These are phyloP conservation scores for Gortyna flavago DNA, from an alignment of 2,888 invertebrate genomes.

Conservation along the genomic window DNA sequence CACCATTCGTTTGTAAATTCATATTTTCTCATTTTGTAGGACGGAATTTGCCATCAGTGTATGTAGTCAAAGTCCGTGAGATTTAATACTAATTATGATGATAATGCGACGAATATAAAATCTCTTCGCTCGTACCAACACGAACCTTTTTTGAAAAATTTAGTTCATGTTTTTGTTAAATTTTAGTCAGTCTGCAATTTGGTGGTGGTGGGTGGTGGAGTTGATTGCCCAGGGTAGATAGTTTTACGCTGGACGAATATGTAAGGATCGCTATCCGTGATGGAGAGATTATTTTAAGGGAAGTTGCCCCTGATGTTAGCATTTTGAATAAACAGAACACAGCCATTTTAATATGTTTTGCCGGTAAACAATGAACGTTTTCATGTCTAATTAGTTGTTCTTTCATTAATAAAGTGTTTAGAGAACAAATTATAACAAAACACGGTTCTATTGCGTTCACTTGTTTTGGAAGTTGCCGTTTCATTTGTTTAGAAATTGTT, in stretches of 20 bases:
- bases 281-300: not conserved
- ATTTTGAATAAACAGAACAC: not conserved
- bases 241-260: not conserved
- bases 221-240: not conserved
- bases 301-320: not conserved
- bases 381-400: not conserved
- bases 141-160: not conserved
- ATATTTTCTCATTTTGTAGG: too few relatives aligned
- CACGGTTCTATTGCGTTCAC: not conserved
- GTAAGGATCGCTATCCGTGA: not conserved
- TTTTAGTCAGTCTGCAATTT: not conserved
- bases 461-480: not conserved
- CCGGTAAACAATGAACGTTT: constrained; percentile 7
- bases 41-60: not conserved
- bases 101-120: not conserved
- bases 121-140: not conserved
- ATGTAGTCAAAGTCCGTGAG: not conserved
- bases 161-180: not conserved
- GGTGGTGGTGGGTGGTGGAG: not conserved
- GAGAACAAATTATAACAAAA: constrained; percentile 20
- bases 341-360: not conserved
- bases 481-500: not conserved
- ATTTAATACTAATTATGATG: not conserved
- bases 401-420: constrained; percentile 12
- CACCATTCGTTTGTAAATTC: not conserved